Percentiles rank a stretch among this genome's conserved stretches.
phyloP scores from a whole-genome alignment of 2,113 vertebrate genomes.

The Psittacus erithacus region DNA sequence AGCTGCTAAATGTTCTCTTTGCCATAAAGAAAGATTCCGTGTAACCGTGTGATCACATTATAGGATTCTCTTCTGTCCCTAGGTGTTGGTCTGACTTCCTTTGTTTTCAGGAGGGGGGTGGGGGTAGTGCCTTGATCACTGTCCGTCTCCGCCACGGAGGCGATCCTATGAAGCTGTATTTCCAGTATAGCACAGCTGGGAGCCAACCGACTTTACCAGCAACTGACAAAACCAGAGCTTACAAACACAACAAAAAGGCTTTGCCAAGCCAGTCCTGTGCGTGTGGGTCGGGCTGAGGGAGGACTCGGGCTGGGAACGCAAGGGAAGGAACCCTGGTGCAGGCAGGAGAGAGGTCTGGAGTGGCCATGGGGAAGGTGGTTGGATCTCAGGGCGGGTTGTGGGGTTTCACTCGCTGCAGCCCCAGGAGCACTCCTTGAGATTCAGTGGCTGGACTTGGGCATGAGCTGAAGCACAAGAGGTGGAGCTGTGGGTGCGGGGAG shows the following conservation, averaged over 20 bases:
- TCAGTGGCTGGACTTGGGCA: background rate
- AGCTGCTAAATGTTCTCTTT: slow-evolving; percentile 82
- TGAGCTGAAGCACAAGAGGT: slow-evolving; percentile 60
- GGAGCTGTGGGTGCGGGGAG: slow-evolving; percentile 35
- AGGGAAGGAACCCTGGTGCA: background rate
- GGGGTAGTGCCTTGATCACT: slow-evolving; percentile 75
- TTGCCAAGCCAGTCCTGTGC: slow-evolving; percentile 69
- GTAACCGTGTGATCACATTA: slow-evolving; percentile 77
- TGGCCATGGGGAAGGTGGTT: background rate
- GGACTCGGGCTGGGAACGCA: background rate
- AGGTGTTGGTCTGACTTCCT: slow-evolving; percentile 71
- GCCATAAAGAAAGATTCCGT: slow-evolving; percentile 76
- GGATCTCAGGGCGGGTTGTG: background rate
- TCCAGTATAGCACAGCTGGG: slow-evolving; percentile 70
- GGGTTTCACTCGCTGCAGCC: background rate
- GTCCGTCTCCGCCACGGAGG: slow-evolving; percentile 34
- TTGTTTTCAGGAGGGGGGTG: slow-evolving; percentile 61
- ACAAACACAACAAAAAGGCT: background rate
- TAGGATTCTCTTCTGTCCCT: slow-evolving; percentile 76
- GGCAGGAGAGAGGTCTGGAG: background rate
- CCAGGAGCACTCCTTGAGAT: background rate
- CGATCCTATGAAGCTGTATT: slow-evolving; percentile 59
- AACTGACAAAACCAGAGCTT: background rate
- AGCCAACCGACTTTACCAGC: slow-evolving; percentile 62
- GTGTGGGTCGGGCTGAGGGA: background rate